Conservation (phyloP, 1,140 invertebrate species). For the Calephelis nemesis region DNA sequence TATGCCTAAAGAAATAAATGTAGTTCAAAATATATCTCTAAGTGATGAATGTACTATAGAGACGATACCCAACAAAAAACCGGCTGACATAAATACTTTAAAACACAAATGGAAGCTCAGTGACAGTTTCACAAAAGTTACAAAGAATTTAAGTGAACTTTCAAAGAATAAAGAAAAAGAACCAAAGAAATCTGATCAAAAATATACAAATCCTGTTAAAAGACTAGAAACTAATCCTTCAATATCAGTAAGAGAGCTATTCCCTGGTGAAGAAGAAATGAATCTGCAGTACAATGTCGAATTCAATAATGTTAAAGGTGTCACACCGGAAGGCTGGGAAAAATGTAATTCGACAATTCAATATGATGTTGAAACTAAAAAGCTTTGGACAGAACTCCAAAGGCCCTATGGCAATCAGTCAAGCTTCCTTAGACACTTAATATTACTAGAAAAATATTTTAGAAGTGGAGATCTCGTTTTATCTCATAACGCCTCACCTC, state of each 20-base stretch:
- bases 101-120: slow-evolving; percentile 77
- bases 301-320: slow-evolving; percentile 83
- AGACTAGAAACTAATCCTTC: slow-evolving; percentile 87
- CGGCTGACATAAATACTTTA: slow-evolving; percentile 67
- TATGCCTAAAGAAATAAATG: slow-evolving; percentile 45
- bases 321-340: slow-evolving; percentile 89
- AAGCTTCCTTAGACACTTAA: slow-evolving; percentile 89
- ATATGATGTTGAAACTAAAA: slow-evolving; percentile 89
- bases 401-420: slow-evolving; percentile 92
- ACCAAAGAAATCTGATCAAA: slow-evolving; percentile 58
- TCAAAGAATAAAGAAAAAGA: slow-evolving; percentile 71
- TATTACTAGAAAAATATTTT: slow-evolving; percentile 90
- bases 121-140: slow-evolving; percentile 74
- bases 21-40: slow-evolving; percentile 65
- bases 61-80: slow-evolving; percentile 64
- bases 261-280: slow-evolving; percentile 89
- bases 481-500: slow-evolving; percentile 85
- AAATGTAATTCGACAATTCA: slow-evolving; percentile 88
- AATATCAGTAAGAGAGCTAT: slow-evolving; percentile 88
- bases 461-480: slow-evolving; percentile 87
- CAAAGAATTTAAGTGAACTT: slow-evolving; percentile 72
- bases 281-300: slow-evolving; percentile 86
- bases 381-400: slow-evolving; percentile 89
- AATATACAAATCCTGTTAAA: slow-evolving; percentile 74
- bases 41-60: slow-evolving; percentile 77